Evolutionary conservation across 2,797 vertebrate genomes (phyloP).

Genomic region (Halcyon badia): DNA sequence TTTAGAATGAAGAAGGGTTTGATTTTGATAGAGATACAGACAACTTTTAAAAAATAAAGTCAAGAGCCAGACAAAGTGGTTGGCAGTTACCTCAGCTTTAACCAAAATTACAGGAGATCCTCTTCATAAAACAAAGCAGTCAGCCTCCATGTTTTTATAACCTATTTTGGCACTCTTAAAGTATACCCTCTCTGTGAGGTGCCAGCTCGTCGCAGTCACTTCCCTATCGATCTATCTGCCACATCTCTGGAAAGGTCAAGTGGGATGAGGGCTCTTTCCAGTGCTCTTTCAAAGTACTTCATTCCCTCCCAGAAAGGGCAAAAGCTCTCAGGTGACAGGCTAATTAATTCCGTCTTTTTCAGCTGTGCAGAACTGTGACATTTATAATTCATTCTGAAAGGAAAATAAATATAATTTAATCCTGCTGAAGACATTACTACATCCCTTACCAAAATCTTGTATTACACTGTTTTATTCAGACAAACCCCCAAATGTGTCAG

Average conservation of each 20-base stretch:
- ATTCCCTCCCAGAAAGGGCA: constrained; percentile 52
- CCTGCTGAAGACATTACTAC: neutral
- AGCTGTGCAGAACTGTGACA: constrained; percentile 61
- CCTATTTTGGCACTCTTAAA: neutral
- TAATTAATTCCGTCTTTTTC: constrained; percentile 69
- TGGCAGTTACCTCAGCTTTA: neutral
- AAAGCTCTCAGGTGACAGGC: constrained; percentile 58
- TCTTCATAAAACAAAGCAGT: constrained; percentile 4
- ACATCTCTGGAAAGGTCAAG: constrained; percentile 73
- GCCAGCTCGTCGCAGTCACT: constrained; percentile 34
- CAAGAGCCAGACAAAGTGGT: neutral
- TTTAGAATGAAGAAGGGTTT: neutral
- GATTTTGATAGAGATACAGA: neutral
- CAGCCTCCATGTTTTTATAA: neutral
- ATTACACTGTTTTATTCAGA: neutral
- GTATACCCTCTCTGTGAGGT: neutral
- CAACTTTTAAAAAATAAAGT: neutral
- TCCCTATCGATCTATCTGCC: constrained; percentile 12
- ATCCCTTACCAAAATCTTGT: neutral
- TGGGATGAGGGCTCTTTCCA: constrained; percentile 51
- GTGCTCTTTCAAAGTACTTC: constrained; percentile 65
- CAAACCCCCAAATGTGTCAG: neutral
- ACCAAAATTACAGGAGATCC: neutral
- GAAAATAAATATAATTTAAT: constrained; percentile 40
- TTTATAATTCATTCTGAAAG: constrained; percentile 65